These are phyloP conservation scores for Hycleus phaleratus DNA, from an alignment of 1,140 invertebrate genomes.

Conservation along the genomic window DNA sequence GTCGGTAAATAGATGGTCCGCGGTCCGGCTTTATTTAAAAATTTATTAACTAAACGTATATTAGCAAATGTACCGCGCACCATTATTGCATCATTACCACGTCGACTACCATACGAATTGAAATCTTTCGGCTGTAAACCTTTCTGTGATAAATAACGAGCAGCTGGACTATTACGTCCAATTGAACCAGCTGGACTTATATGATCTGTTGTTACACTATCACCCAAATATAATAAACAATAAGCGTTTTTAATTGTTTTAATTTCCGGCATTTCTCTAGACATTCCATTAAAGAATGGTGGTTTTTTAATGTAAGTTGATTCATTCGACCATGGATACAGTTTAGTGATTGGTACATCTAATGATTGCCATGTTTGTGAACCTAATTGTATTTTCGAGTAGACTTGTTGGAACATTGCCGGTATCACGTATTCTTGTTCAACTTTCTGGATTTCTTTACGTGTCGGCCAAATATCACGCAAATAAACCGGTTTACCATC, in stretches of 20 bases:
- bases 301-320: slow-evolving; percentile 97
- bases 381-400: slow-evolving; percentile 77
- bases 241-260: slow-evolving; percentile 58
- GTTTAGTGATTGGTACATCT: slow-evolving; percentile 65
- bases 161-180: slow-evolving; percentile 87
- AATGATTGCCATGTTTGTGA: slow-evolving; percentile 81
- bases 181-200: slow-evolving; percentile 98
- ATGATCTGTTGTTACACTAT: slow-evolving; percentile 97
- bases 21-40: slow-evolving; percentile 76
- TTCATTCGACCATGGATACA: slow-evolving; percentile 86
- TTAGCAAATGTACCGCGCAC: slow-evolving; percentile 96
- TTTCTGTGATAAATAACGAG: slow-evolving; percentile 69
- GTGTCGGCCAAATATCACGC: slow-evolving; percentile 90
- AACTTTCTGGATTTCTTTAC: slow-evolving; percentile 83
- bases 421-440: slow-evolving; percentile 89
- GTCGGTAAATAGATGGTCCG: slow-evolving; percentile 82
- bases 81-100: slow-evolving; percentile 97
- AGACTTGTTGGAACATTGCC: slow-evolving; percentile 96
- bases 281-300: slow-evolving; percentile 85
- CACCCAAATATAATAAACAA: slow-evolving; percentile 81
- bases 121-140: slow-evolving; percentile 88
- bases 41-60: slow-evolving; percentile 91
- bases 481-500: slow-evolving; percentile 76
- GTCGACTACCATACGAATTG: slow-evolving; percentile 94
- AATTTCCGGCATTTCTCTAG: slow-evolving; percentile 49